phyloP scores from a whole-genome alignment of 2,888 invertebrate genomes.

The Mayetiola destructor region DNA sequence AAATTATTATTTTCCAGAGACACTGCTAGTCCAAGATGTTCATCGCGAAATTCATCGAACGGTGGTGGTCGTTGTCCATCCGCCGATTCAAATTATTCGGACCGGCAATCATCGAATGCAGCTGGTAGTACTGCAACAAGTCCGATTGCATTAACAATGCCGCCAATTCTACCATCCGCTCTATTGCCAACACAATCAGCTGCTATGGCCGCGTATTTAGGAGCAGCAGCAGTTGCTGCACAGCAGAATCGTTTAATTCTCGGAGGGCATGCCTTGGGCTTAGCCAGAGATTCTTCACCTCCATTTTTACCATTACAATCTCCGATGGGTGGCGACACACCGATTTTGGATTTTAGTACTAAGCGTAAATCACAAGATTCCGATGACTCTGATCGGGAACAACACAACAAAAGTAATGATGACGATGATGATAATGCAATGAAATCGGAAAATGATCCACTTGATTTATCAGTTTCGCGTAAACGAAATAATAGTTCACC shows the following conservation, averaged over 20 bases:
- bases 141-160: slow-evolving; percentile 49
- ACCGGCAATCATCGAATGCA: slow-evolving; percentile 39
- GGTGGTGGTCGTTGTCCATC: slow-evolving; percentile 61
- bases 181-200: slow-evolving; percentile 65
- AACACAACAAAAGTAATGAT: slow-evolving; percentile 40
- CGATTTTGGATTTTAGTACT: slow-evolving; percentile 68
- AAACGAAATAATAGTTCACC: slow-evolving; percentile 56
- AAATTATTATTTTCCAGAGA: slow-evolving; percentile 45
- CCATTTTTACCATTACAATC: slow-evolving; percentile 41
- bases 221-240: slow-evolving; percentile 55
- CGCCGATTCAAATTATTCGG: slow-evolving; percentile 60
- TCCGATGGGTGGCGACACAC: slow-evolving; percentile 42
- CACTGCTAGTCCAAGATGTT: slow-evolving; percentile 58
- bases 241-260: slow-evolving; percentile 57
- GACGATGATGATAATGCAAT: slow-evolving; percentile 57
- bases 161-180: slow-evolving; percentile 49
- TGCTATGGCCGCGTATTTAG: slow-evolving; percentile 67
- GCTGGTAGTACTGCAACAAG: slow-evolving; percentile 43
- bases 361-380: slow-evolving; percentile 43
- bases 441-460: slow-evolving; percentile 46
- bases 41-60: slow-evolving; percentile 63
- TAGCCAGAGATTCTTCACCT: slow-evolving; percentile 21
- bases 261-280: slow-evolving; percentile 38
- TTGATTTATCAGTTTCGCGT: slow-evolving; percentile 65
- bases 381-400: slow-evolving; percentile 27